Base-by-base conservation (phyloP, 1,140 invertebrate genomes). In the Diploscapter pachys region DNA sequence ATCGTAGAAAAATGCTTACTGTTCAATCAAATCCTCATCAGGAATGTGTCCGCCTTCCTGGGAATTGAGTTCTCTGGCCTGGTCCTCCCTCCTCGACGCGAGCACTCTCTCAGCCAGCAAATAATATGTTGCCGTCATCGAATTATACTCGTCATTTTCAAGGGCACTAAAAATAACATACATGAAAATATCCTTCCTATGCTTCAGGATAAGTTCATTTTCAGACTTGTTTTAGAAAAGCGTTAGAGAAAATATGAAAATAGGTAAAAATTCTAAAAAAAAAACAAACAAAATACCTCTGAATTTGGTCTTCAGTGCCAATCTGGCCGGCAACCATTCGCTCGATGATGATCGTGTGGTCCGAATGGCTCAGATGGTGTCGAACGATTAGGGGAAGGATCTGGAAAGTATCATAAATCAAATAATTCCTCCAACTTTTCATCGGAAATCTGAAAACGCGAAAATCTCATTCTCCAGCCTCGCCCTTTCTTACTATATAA, bases 51-150 rank as follows among this genome's bases (percentile, higher is more conserved):
- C 83, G 67, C 74, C 81, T 78, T 51, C 83, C 55, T 66, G 31
- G 13, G 71, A 72, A 48, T 57, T 49, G 3, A 74, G n/a, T 61
- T 68, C 64, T 49, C 51, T 31, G 2, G 82, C 82, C 75, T 85
- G 81, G 13, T 79, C 78, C 72, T 81, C 76, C 48, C 83, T 55
- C 68, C 83, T 80, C 4, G 76, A 74, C 5, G 78, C 59, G 6
- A 85, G 66, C 49, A 95, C 93, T 74, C 94, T 88, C 88, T 99
- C 96, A 49, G 95, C 95, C 76, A 99, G 88, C 80, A 99, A 88
- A 88, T 94, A 99, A 88, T 98, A 99, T 52, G 96, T 99, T 51
- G 96, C 96, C 53, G 96, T 97, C 79, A 99, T 92, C 87, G 98
- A 94, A 88, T 96, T 96, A 87, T 99, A 99, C 83, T 95, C 93